A percentile compares a stretch with the other conserved stretches of the same genome.
Evolutionary conservation across 2,113 vertebrate genomes (phyloP).

Genomic region (Pseudonaja textilis): DNA sequence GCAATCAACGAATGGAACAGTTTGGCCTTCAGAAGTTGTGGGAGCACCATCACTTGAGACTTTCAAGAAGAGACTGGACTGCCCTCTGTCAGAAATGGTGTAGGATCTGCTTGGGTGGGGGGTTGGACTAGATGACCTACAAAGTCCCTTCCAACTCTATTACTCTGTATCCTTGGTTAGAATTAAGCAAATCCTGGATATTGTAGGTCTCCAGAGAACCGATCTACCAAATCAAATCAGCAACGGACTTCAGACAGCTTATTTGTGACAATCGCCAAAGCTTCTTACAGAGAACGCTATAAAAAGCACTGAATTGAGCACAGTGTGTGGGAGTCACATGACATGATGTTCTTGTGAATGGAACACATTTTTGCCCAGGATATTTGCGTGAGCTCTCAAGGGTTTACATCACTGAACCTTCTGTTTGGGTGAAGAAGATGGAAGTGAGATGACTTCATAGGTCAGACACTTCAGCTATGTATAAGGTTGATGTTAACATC

Average conservation of each 20-base stretch:
- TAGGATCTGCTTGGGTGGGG: too few species aligned
- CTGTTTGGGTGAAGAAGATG: not conserved
- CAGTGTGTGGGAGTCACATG: slow-evolving; percentile 30
- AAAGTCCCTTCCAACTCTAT: too few species aligned
- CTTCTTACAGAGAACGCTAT: not conserved
- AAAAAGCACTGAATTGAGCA: not conserved
- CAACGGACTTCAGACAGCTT: not conserved
- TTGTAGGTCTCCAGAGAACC: not conserved
- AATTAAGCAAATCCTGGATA: not conserved
- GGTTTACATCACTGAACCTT: slow-evolving; percentile 38
- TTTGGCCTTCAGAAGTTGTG: too few species aligned
- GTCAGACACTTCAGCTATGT: slow-evolving; percentile 57
- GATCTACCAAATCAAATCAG: not conserved
- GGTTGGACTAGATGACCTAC: too few species aligned
- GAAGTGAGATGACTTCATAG: slow-evolving; percentile 53
- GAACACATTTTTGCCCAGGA: slow-evolving; percentile 41
- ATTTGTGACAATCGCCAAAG: not conserved
- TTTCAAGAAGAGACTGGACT: too few species aligned
- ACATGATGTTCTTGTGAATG: slow-evolving; percentile 54
- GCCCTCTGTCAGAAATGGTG: too few species aligned
- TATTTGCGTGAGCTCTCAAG: slow-evolving; percentile 19
- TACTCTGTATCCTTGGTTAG: not conserved
- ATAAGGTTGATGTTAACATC: slow-evolving; percentile 73
- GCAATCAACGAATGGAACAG: too few species aligned
- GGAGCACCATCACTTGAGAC: too few species aligned